phyloP scores from a whole-genome alignment of 2,888 invertebrate genomes.

The Subacronicta megacephala region DNA sequence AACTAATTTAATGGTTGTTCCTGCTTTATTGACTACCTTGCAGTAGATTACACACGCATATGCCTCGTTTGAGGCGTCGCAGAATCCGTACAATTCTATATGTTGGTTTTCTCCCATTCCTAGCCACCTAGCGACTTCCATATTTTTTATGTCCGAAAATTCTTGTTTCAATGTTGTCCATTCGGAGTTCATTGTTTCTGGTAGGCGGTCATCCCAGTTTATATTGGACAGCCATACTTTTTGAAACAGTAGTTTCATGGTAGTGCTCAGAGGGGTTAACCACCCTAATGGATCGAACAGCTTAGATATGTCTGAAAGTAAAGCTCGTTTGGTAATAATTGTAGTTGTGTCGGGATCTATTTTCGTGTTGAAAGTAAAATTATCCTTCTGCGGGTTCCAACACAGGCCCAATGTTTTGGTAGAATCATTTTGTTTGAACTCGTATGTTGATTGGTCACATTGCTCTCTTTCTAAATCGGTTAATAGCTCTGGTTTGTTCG shows the following conservation, averaged over 20 bases:
- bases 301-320: conserved; percentile 5
- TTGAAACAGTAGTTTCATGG: conserved; percentile 13
- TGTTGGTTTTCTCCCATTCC: neutral
- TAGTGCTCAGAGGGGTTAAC: conserved; percentile 5
- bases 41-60: conserved; percentile 6
- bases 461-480: neutral
- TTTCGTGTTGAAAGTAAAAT: conserved; percentile 6
- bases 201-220: conserved; percentile 7
- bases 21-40: neutral
- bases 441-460: neutral
- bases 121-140: neutral
- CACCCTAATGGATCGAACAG: conserved; percentile 4
- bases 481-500: conserved; percentile 4
- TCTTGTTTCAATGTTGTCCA: neutral
- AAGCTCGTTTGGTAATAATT: neutral
- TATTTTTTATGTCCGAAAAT: neutral
- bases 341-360: neutral
- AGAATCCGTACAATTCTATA: neutral
- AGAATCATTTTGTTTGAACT: conserved; percentile 12
- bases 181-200: neutral
- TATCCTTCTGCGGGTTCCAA: conserved; percentile 15
- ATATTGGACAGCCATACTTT: conserved; percentile 1
- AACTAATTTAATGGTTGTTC: neutral
- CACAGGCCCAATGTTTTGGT: conserved; percentile 14
- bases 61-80: conserved; percentile 3